Evolutionary conservation across 2,888 invertebrate species (phyloP), one percentile per base, ranked within the genome.

Genomic region (Synergus itoensis): DNA sequence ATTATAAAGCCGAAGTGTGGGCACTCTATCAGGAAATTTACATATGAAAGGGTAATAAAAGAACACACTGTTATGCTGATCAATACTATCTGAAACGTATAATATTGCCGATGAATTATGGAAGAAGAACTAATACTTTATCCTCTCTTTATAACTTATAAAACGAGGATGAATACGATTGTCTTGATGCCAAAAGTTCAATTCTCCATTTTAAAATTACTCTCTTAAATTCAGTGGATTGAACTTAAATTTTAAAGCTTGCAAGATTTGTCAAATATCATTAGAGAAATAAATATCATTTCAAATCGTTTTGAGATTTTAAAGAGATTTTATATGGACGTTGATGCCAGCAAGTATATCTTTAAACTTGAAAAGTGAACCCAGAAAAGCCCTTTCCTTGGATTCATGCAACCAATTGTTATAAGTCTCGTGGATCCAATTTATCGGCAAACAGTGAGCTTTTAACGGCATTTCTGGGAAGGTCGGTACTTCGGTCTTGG

Each of bases 391-490:
- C 48, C 36, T 28, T 69, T 48, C 21, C 9, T 69, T 48, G 48
- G 48, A 48, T 21, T 69, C 28, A 28, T 69, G 48, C 36, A 28
- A 48, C n/a, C 69, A 69, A 69, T 69, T 69, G 45, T 83, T 81
- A 79, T 80, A 81, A 83, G 79, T 80, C 79, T 78, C 45, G 75
- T 16, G 69, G 79, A 75, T 40, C 77, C 81, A 82, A 83, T 81
- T 84, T 81, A 83, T 84, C 81, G 81, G 79, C 79, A 82, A 84
- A 84, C 81, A 82, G 80, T 73, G 75, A 77, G 80, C 75, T 77
- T 76, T 82, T 83, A 84, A 83, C 79, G 80, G 81, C 82, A 81
- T 77, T 79, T 79, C 63, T 67, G 64, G 77, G 57, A 64, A 81
- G 48, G 48, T 76, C 63, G 57, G 78, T 77, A 78, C 60, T 43